These are phyloP conservation scores for Uria aalge DNA, from an alignment of 2,113 vertebrate genomes.

Conservation along the genomic window DNA sequence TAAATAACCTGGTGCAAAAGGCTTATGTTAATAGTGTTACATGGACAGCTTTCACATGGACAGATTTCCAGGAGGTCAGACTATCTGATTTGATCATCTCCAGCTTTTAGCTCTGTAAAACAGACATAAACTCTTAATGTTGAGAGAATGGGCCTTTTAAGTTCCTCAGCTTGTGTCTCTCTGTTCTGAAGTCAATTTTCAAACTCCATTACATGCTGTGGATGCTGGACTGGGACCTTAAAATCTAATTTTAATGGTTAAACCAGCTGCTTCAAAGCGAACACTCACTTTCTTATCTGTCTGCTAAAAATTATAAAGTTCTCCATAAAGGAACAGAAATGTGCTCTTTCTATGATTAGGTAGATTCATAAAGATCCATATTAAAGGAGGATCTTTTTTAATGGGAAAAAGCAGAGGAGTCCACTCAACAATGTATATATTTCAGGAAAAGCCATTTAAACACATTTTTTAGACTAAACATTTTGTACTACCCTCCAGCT, in stretches of 20 bases:
- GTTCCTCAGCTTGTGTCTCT: neutral
- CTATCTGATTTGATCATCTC: neutral
- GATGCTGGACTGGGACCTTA: neutral
- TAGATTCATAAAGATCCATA: neutral
- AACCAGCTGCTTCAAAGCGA: neutral
- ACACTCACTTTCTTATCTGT: neutral
- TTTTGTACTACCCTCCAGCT: neutral
- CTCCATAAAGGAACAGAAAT: neutral
- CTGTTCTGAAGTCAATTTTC: neutral
- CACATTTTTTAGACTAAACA: conserved; percentile 39
- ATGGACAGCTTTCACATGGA: neutral
- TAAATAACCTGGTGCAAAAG: neutral
- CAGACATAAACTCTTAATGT: neutral
- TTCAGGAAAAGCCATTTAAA: conserved; percentile 4
- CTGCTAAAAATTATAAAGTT: neutral
- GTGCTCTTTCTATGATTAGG: conserved; percentile 7
- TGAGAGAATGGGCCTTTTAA: neutral
- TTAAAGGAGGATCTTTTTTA: neutral
- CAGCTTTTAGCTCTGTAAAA: neutral
- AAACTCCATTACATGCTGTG: neutral
- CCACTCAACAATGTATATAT: conserved; percentile 4
- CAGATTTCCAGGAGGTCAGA: neutral
- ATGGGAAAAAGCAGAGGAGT: neutral
- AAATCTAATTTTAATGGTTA: conserved; percentile 1
- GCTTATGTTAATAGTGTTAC: neutral